These are phyloP conservation scores for Rhagoletis pomonella DNA, from an alignment of 1,140 invertebrate genomes.

Conservation along the genomic window DNA sequence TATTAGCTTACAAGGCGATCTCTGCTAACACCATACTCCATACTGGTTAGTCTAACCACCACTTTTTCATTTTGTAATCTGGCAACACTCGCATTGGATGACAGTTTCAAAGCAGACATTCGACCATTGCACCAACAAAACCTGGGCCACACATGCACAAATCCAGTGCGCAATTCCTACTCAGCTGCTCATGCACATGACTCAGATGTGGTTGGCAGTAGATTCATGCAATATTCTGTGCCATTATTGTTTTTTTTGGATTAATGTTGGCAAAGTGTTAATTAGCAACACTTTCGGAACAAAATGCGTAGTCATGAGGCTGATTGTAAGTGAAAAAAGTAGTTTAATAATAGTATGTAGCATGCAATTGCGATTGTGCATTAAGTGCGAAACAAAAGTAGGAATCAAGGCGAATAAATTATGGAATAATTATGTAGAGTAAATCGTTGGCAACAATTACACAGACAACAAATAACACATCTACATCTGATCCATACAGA, in stretches of 20 bases:
- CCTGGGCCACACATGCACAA: conserved; percentile 25
- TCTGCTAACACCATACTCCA: no score
- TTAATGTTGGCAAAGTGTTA: conserved; percentile 41
- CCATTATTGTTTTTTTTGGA: conserved; percentile 32
- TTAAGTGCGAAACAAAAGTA: neutral
- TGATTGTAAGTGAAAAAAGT: neutral
- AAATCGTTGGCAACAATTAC: neutral
- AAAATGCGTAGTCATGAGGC: neutral
- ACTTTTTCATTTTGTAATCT: neutral
- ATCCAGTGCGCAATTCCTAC: neutral
- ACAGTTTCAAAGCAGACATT: neutral
- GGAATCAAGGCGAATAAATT: conserved; percentile 26
- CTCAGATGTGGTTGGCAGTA: neutral
- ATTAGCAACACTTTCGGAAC: conserved; percentile 47
- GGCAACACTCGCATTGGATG: neutral
- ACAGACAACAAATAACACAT: neutral
- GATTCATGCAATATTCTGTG: neutral
- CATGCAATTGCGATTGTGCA: neutral
- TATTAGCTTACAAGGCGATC: no score
- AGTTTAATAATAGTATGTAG: neutral
- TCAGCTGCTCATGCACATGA: neutral
- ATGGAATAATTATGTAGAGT: neutral
- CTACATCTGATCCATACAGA: no score
- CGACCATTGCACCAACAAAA: neutral
- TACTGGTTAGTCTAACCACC: no score